Evolutionary conservation across 2,113 vertebrate genomes (phyloP).

Genomic region (Tenebrosternarchus preto): DNA sequence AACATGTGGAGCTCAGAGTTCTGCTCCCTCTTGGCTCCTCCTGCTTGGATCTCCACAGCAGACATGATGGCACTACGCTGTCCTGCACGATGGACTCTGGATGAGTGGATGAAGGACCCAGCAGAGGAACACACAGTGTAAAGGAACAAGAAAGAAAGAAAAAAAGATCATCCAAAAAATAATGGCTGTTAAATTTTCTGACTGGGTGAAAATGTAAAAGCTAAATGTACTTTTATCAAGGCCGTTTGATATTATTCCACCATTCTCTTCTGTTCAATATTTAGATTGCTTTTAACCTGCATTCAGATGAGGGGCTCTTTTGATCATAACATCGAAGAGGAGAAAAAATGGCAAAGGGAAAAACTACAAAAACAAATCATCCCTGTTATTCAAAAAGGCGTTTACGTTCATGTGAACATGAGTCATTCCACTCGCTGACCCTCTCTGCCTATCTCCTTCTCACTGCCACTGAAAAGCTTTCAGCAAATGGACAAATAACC

Average conservation of each 20-base stretch:
- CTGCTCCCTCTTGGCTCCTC: slow-evolving; percentile 39
- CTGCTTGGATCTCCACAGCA: slow-evolving; percentile 52
- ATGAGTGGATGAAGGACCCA: no score
- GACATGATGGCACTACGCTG: slow-evolving; percentile 43
- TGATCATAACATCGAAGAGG: slow-evolving; percentile 27
- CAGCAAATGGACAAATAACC: slow-evolving; percentile 43
- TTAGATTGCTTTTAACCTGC: slow-evolving; percentile 30
- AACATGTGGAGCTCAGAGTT: slow-evolving; percentile 53
- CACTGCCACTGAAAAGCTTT: slow-evolving; percentile 26
- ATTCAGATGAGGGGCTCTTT: slow-evolving; percentile 19
- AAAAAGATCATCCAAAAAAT: background rate
- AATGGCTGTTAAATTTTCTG: background rate
- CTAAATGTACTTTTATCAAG: background rate
- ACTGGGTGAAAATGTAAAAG: background rate
- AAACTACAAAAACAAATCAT: slow-evolving; percentile 1
- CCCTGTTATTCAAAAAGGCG: slow-evolving; percentile 32
- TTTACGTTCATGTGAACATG: slow-evolving; percentile 13
- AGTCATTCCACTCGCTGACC: slow-evolving; percentile 39
- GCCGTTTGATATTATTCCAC: slow-evolving; percentile 13
- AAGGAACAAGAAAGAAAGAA: background rate
- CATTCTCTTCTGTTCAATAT: background rate
- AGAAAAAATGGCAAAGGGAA: slow-evolving; percentile 1
- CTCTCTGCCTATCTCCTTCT: slow-evolving; percentile 24
- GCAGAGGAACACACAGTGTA: no score
- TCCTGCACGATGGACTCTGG: no score